These are phyloP conservation scores for Lordiphosa fenestrarum DNA, from an alignment of 2,888 invertebrate species.

Conservation along the genomic window DNA sequence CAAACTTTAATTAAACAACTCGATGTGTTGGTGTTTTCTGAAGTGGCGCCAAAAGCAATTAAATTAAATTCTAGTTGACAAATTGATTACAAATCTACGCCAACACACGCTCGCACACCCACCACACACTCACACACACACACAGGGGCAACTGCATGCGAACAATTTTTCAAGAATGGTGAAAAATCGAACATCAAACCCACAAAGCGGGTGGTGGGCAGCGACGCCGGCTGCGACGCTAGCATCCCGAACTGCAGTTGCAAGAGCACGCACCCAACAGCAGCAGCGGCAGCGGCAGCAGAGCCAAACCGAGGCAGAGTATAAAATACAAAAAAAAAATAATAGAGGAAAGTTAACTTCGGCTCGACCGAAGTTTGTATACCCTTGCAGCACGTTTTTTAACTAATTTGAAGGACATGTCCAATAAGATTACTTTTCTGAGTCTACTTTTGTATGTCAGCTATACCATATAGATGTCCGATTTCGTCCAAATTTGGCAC, in stretches of 20 bases:
- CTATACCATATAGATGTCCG: too few species aligned
- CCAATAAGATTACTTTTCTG: too few species aligned
- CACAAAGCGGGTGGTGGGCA: conserved; percentile 44
- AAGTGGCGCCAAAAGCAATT: conserved; percentile 32
- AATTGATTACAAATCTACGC: conserved; percentile 13
- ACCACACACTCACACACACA: conserved; percentile 4
- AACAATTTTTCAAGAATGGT: conserved; percentile 48
- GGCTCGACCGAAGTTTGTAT: too few species aligned
- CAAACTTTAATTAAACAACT: background rate
- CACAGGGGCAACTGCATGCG: conserved; percentile 21
- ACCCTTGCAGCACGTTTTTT: too few species aligned
- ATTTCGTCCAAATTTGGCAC: too few species aligned
- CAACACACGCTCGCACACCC: background rate
- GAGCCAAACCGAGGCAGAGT: background rate
- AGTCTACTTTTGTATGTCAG: too few species aligned
- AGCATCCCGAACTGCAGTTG: conserved; percentile 24
- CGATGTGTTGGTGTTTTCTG: conserved; percentile 10
- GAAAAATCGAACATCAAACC: conserved; percentile 67
- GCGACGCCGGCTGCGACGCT: conserved; percentile 13
- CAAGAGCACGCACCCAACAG: conserved; percentile 7
- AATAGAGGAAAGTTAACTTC: too few species aligned
- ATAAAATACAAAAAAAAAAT: background rate
- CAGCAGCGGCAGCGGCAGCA: conserved; percentile 4
- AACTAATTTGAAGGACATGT: too few species aligned
- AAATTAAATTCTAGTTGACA: conserved; percentile 21